Evolutionary conservation across 2,113 vertebrate species (phyloP).

Genomic region (Nematolebias whitei): DNA sequence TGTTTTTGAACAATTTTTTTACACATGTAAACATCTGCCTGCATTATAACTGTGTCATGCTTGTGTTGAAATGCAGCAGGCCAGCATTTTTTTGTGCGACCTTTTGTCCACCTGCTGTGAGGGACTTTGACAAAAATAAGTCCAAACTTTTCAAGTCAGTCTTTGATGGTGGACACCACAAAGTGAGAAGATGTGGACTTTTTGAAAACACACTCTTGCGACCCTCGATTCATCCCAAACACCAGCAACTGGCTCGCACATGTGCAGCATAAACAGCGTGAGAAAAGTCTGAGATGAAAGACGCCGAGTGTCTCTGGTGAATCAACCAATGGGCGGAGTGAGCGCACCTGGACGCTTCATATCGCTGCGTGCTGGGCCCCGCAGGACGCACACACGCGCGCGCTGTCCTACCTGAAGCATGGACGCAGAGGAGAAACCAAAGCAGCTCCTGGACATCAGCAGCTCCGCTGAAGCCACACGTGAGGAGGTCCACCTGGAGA

Average conservation of each 20-base stretch:
- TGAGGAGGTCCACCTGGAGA: conserved; percentile 39
- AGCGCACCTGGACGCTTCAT: conserved; percentile 51
- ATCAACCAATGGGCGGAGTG: conserved; percentile 26
- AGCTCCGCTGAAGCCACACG: conserved; percentile 6
- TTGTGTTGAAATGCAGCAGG: background rate
- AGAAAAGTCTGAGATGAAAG: conserved; percentile 32
- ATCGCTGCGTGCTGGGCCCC: background rate
- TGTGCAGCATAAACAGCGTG: background rate
- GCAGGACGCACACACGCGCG: conserved; percentile 2
- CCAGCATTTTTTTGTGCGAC: background rate
- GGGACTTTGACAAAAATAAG: background rate
- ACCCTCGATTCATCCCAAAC: conserved; percentile 15
- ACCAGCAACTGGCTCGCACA: too few species aligned
- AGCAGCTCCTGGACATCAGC: conserved; percentile 43
- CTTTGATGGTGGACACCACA: conserved; percentile 11
- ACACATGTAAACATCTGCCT: too few species aligned
- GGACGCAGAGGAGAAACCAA: conserved; percentile 27
- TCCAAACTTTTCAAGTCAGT: background rate
- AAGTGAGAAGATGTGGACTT: background rate
- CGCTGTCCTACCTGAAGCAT: conserved; percentile 28
- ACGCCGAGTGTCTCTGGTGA: background rate
- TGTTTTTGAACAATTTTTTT: too few species aligned
- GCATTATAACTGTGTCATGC: too few species aligned
- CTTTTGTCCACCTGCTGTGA: background rate
- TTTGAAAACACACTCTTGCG: conserved; percentile 1